These are phyloP conservation scores for Zingel zingel DNA, from an alignment of 2,113 vertebrate species.

Conservation along the genomic window DNA sequence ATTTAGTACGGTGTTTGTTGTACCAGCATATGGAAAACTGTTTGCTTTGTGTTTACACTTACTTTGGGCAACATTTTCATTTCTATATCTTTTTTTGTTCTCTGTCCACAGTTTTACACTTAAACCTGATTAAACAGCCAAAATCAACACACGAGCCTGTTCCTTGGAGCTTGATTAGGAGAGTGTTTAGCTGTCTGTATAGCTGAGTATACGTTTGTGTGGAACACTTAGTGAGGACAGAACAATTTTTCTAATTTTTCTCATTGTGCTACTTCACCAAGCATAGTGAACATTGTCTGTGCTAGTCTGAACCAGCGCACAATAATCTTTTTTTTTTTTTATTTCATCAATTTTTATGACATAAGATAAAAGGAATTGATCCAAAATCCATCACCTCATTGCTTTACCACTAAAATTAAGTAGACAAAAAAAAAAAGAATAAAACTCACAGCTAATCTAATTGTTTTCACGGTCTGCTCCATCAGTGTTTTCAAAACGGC, in stretches of 20 bases:
- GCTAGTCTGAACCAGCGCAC: neutral
- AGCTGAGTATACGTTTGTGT: too few species aligned
- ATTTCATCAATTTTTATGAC: neutral
- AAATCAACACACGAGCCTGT: too few species aligned
- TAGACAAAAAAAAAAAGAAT: neutral
- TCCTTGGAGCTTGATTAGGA: too few species aligned
- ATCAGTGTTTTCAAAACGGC: conserved; percentile 5
- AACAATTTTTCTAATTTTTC: neutral
- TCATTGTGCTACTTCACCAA: neutral
- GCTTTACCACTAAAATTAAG: conserved; percentile 15
- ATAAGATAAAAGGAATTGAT: conserved; percentile 19
- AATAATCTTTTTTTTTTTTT: neutral
- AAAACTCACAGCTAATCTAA: neutral
- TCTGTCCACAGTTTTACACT: too few species aligned
- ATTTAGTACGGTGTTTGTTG: too few species aligned
- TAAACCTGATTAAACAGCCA: too few species aligned
- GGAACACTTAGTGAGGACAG: too few species aligned
- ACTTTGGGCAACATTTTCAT: too few species aligned
- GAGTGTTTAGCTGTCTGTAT: too few species aligned
- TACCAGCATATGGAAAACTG: too few species aligned
- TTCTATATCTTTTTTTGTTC: too few species aligned
- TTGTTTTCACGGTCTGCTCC: neutral
- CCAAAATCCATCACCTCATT: conserved; percentile 11
- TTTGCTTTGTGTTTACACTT: too few species aligned
- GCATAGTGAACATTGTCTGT: neutral